Evolutionary conservation across 1,140 invertebrate species (phyloP).

Genomic region (Littorina saxatilis): DNA sequence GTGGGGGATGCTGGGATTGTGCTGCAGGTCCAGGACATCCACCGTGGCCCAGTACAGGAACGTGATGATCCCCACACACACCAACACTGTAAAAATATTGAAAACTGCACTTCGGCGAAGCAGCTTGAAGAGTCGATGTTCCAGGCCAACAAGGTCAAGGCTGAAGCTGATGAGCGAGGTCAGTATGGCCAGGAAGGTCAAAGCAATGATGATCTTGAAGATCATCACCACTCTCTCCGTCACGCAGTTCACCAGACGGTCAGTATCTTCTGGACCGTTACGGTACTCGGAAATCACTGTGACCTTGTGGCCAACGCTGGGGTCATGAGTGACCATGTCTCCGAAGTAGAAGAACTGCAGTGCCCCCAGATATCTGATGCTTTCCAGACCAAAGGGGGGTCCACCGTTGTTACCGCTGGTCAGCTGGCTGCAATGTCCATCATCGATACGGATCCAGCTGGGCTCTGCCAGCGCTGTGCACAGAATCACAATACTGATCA

Average conservation of each 20-base stretch:
- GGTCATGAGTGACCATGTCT: conserved; percentile 49
- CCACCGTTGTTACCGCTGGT: too few relatives aligned
- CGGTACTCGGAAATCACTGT: conserved; percentile 50
- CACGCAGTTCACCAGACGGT: conserved; percentile 73
- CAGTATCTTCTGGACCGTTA: conserved; percentile 53
- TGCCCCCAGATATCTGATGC: conserved; percentile 62
- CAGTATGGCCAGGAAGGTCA: conserved; percentile 70
- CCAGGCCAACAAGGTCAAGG: conserved; percentile 71
- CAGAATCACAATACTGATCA: conserved; percentile 69
- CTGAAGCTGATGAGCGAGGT: conserved; percentile 69
- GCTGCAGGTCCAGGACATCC: conserved; percentile 67
- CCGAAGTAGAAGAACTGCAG: conserved; percentile 70
- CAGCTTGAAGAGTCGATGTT: conserved; percentile 61
- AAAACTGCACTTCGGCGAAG: conserved; percentile 71
- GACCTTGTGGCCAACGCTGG: conserved; percentile 27
- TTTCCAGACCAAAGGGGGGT: not conserved
- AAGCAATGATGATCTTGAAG: conserved; percentile 72
- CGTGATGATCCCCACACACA: conserved; percentile 72
- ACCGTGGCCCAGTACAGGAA: conserved; percentile 73
- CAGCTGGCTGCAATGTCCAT: conserved; percentile 26
- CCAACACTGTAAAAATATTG: conserved; percentile 72
- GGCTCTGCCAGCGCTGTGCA: conserved; percentile 70
- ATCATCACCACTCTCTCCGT: conserved; percentile 70
- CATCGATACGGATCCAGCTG: conserved; percentile 59
- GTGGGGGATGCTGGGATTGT: conserved; percentile 46